These are phyloP conservation scores for Lasioglossum pauxillum DNA, from an alignment of 2,888 invertebrate genomes.

Conservation along the genomic window DNA sequence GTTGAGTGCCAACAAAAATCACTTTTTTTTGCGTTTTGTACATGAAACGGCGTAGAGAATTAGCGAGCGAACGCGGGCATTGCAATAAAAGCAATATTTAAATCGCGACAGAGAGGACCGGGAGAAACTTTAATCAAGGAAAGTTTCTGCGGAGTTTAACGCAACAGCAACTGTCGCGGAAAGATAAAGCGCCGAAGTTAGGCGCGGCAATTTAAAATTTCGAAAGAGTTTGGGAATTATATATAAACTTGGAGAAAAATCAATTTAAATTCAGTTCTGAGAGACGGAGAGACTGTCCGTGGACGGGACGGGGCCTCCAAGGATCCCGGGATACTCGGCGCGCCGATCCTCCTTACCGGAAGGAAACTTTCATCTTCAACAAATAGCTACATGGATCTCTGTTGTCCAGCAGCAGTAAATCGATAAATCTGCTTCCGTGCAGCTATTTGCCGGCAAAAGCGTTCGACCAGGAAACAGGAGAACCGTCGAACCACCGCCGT, in stretches of 20 bases:
- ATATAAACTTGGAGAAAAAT: neutral
- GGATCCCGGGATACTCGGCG: constrained; percentile 30
- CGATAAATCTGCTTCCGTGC: constrained; percentile 67
- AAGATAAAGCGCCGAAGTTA: neutral
- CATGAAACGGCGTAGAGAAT: neutral
- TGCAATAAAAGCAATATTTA: neutral
- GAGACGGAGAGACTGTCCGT: neutral
- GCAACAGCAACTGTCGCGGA: constrained; percentile 4
- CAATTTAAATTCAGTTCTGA: constrained; percentile 27
- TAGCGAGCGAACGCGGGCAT: too few relatives aligned
- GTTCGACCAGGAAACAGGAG: constrained; percentile 64
- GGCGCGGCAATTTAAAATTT: constrained; percentile 1
- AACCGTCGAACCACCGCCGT: constrained; percentile 22
- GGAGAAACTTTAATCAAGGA: neutral
- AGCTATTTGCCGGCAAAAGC: constrained; percentile 66
- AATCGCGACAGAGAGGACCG: neutral
- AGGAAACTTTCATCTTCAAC: constrained; percentile 44
- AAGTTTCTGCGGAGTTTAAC: neutral
- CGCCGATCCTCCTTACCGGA: constrained; percentile 54
- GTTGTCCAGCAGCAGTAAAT: constrained; percentile 63
- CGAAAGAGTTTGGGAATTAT: constrained; percentile 1
- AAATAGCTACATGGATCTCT: constrained; percentile 59
- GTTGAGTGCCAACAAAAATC: too few relatives aligned
- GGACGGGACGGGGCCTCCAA: neutral
- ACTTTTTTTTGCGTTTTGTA: neutral